Conservation (phyloP, 2,888 invertebrate genomes). For the Nomada fabriciana region DNA sequence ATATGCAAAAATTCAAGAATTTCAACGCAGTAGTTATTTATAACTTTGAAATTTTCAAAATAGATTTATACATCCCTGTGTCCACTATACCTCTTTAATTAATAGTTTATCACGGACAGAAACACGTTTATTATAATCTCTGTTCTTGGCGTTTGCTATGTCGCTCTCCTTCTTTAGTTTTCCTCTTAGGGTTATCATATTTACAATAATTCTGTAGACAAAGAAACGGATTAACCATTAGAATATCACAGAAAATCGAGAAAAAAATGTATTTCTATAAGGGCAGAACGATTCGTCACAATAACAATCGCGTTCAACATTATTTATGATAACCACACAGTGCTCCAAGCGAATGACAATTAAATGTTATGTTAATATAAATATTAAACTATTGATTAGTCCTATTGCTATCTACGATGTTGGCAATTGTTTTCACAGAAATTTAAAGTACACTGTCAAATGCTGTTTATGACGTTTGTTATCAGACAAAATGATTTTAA, state of each 20-base stretch:
- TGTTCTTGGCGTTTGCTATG: slow-evolving; percentile 79
- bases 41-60: not conserved
- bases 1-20: not conserved
- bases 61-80: not conserved
- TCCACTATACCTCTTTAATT: slow-evolving; percentile 89
- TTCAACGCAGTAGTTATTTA: not conserved
- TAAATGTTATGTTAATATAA: not conserved
- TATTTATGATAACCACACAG: slow-evolving; percentile 9
- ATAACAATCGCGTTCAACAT: not conserved
- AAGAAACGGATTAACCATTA: slow-evolving; percentile 6
- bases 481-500: slow-evolving; percentile 23
- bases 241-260: not conserved
- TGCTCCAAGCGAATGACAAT: not conserved
- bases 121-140: slow-evolving; percentile 86
- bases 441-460: slow-evolving; percentile 17
- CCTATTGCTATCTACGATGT: not conserved
- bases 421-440: not conserved
- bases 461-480: slow-evolving; percentile 35
- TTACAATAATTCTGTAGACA: slow-evolving; percentile 41
- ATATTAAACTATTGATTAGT: not conserved
- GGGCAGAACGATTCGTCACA: not conserved
- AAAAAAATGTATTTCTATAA: not conserved
- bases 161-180: slow-evolving; percentile 89
- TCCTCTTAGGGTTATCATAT: slow-evolving; percentile 91
- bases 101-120: slow-evolving; percentile 92